Evolutionary conservation across 2,888 invertebrate species (phyloP).

Genomic region (Physocephala rufipes): DNA sequence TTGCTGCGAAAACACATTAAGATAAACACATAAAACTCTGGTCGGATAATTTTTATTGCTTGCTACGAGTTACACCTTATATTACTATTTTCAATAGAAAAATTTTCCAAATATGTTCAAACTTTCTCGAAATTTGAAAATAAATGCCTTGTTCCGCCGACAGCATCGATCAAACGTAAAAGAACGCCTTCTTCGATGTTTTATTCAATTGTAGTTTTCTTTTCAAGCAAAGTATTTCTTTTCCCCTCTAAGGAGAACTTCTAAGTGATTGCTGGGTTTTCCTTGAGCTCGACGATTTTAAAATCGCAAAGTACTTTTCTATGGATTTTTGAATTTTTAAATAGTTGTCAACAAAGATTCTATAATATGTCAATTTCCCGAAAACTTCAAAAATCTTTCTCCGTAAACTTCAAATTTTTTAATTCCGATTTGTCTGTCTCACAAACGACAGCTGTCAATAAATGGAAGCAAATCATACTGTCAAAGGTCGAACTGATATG

Average conservation of each 20-base stretch:
- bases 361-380: slow-evolving; percentile 45
- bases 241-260: slow-evolving; percentile 8
- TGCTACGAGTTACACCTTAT: neutral
- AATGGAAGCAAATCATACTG: slow-evolving; percentile 38
- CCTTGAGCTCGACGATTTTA: slow-evolving; percentile 28
- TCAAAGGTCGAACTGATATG: slow-evolving; percentile 29
- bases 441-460: slow-evolving; percentile 46
- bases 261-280: slow-evolving; percentile 41
- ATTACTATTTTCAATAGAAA: neutral
- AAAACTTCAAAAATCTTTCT: slow-evolving; percentile 34
- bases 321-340: slow-evolving; percentile 31
- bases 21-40: no score
- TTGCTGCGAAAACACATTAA: neutral
- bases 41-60: no score
- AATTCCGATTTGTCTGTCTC: slow-evolving; percentile 34
- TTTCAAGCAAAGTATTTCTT: slow-evolving; percentile 20
- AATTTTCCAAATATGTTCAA: neutral
- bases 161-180: slow-evolving; percentile 33
- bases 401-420: slow-evolving; percentile 45
- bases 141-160: slow-evolving; percentile 2
- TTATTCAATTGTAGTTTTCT: slow-evolving; percentile 3
- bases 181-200: slow-evolving; percentile 38
- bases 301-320: slow-evolving; percentile 44
- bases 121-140: slow-evolving; percentile 17
- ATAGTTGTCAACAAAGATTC: slow-evolving; percentile 43